Conservation (phyloP, 2,888 invertebrate genomes). For the Petrolisthes manimaculis region DNA sequence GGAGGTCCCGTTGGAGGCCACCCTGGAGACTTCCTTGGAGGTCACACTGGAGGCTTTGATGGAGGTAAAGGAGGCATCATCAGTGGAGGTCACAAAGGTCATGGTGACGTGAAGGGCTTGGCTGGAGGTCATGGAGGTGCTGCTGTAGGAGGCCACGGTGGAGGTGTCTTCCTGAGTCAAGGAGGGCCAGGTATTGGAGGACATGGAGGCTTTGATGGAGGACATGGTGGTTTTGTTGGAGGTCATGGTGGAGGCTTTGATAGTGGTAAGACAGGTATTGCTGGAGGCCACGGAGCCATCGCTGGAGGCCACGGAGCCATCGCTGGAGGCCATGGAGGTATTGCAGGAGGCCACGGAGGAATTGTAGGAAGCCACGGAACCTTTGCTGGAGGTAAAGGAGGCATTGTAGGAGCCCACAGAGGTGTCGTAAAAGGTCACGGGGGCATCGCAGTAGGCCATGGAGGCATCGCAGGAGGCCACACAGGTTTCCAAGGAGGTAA, state of each 20-base stretch:
- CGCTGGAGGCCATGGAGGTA: neutral
- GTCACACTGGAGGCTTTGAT: neutral
- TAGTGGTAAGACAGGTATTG: neutral
- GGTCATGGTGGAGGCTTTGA: neutral
- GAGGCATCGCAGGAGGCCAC: neutral
- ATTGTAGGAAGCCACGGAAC: neutral
- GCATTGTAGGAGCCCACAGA: neutral
- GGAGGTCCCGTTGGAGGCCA: neutral
- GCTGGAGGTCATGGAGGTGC: conserved; percentile 13
- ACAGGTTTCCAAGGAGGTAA: no score
- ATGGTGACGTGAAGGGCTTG: no score
- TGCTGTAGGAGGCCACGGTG: neutral
- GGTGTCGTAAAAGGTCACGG: neutral
- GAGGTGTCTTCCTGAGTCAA: neutral
- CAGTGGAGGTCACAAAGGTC: neutral
- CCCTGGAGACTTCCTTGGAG: neutral
- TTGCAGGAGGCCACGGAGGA: neutral
- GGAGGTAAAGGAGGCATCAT: neutral
- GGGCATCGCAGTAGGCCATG: neutral
- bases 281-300: neutral
- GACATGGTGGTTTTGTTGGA: neutral
- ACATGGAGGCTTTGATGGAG: neutral
- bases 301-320: neutral
- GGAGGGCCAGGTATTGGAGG: neutral
- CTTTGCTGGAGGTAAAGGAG: conserved; percentile 13